These are phyloP conservation scores for Siderastrea siderea DNA, from an alignment of 92 coral and sea anemone species.

Conservation along the genomic window DNA sequence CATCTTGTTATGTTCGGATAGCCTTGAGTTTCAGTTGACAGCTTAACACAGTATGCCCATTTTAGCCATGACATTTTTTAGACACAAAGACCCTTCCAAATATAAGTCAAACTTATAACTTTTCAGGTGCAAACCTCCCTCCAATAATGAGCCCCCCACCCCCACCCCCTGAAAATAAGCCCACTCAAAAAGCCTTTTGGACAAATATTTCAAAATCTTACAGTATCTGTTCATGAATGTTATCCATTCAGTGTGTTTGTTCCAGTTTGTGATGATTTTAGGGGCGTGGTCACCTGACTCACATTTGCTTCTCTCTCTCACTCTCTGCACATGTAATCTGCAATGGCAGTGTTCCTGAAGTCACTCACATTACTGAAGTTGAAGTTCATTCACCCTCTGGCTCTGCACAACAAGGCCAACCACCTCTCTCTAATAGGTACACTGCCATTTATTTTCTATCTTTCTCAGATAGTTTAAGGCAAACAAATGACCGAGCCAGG, in stretches of 20 bases:
- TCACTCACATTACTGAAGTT: constrained; percentile 49
- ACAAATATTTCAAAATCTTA: too few species aligned
- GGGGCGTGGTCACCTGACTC: not conserved
- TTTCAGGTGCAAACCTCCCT: too few species aligned
- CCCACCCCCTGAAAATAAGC: too few species aligned
- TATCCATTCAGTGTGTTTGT: not conserved
- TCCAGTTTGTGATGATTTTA: not conserved
- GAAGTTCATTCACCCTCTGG: constrained; percentile 44
- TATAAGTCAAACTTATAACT: too few species aligned
- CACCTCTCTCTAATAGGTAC: constrained; percentile 41
- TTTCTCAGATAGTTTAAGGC: not conserved
- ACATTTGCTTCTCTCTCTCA: constrained; percentile 18
- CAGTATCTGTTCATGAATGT: not conserved
- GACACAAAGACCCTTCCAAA: too few species aligned
- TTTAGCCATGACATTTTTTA: too few species aligned
- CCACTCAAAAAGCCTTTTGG: too few species aligned
- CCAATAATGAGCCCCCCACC: too few species aligned
- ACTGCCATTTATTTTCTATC: not conserved
- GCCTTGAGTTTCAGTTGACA: too few species aligned
- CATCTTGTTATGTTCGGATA: too few species aligned
- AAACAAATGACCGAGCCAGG: not conserved
- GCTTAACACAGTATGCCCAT: too few species aligned
- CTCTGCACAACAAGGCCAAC: constrained; percentile 33
- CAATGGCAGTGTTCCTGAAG: constrained; percentile 50
- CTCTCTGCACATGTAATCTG: constrained; percentile 25